These are phyloP conservation scores for Rhyacichthys aspro DNA, from an alignment of 2,797 vertebrate species.

Conservation along the genomic window DNA sequence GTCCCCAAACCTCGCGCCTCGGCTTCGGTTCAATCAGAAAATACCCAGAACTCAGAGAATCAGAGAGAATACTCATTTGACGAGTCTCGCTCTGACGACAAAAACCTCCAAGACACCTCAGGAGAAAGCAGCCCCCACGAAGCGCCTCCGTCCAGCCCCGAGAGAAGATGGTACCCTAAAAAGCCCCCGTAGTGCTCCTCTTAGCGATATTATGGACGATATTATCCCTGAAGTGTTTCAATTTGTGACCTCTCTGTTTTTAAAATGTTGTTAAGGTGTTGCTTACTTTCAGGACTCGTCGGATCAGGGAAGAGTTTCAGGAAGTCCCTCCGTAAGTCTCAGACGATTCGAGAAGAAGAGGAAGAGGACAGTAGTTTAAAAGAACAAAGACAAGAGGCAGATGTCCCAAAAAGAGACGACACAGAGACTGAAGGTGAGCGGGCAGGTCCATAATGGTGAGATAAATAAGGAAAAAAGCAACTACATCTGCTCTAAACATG, in stretches of 20 bases:
- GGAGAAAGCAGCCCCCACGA: constrained; percentile 16
- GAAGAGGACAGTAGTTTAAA: constrained; percentile 59
- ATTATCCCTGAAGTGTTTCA: too few relatives aligned
- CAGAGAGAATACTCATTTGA: too few relatives aligned
- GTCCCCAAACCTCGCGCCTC: constrained; percentile 74
- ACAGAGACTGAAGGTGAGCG: constrained; percentile 84
- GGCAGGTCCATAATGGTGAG: background rate
- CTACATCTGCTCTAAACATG: too few relatives aligned
- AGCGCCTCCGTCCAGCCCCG: constrained; percentile 36
- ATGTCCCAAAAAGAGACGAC: constrained; percentile 76
- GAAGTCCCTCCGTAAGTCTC: constrained; percentile 79
- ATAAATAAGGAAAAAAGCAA: too few relatives aligned
- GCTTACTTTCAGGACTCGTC: constrained; percentile 40
- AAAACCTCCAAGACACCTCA: constrained; percentile 24
- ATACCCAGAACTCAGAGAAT: constrained; percentile 52
- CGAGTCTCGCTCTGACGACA: constrained; percentile 16
- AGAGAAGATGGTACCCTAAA: constrained; percentile 55
- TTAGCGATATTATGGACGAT: background rate
- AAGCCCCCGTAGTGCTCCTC: background rate
- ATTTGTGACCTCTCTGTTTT: too few relatives aligned
- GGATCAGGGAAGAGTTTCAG: constrained; percentile 65
- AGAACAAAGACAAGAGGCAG: constrained; percentile 50
- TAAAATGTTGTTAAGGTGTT: too few relatives aligned
- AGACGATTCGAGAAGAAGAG: constrained; percentile 68
- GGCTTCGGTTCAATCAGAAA: constrained; percentile 55